These are phyloP conservation scores for Habroteleia sp. DNA, from an alignment of 2,888 invertebrate species.

Conservation along the genomic window DNA sequence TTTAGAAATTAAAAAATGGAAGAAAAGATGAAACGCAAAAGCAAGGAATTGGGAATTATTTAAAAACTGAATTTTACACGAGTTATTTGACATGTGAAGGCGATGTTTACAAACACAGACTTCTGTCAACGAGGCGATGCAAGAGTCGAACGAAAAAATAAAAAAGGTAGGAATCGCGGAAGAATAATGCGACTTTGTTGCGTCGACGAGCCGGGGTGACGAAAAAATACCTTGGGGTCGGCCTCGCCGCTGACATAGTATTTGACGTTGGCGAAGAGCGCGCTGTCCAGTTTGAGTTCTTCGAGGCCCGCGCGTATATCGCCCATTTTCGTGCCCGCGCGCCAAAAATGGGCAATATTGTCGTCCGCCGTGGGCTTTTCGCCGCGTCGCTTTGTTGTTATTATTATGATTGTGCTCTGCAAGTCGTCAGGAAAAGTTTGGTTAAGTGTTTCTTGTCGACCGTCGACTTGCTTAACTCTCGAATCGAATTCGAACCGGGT, in stretches of 20 bases:
- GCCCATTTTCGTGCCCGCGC: slow-evolving; percentile 76
- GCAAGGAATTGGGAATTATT: too few relatives aligned
- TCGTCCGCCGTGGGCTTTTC: slow-evolving; percentile 3
- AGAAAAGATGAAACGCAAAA: too few relatives aligned
- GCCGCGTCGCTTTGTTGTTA: slow-evolving; percentile 49
- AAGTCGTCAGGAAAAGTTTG: slow-evolving; percentile 21
- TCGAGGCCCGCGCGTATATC: slow-evolving; percentile 81
- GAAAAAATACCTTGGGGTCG: slow-evolving; percentile 75
- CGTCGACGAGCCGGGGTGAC: neutral
- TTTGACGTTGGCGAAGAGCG: slow-evolving; percentile 91
- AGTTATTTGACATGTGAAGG: neutral
- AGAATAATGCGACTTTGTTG: too few relatives aligned
- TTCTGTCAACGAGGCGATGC: neutral
- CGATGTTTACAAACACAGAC: slow-evolving; percentile 3
- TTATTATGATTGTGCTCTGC: slow-evolving; percentile 40
- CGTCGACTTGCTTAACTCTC: neutral
- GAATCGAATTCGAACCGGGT: neutral
- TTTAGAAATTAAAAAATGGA: too few relatives aligned
- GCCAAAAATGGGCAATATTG: slow-evolving; percentile 60
- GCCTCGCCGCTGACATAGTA: slow-evolving; percentile 90
- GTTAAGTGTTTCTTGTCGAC: slow-evolving; percentile 34
- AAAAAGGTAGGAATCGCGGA: neutral
- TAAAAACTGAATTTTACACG: too few relatives aligned
- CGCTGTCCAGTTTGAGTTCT: slow-evolving; percentile 82
- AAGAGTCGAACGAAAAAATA: neutral